phyloP scores from a whole-genome alignment of 2,113 vertebrate species.

The Romanogobio albipinnatus region DNA sequence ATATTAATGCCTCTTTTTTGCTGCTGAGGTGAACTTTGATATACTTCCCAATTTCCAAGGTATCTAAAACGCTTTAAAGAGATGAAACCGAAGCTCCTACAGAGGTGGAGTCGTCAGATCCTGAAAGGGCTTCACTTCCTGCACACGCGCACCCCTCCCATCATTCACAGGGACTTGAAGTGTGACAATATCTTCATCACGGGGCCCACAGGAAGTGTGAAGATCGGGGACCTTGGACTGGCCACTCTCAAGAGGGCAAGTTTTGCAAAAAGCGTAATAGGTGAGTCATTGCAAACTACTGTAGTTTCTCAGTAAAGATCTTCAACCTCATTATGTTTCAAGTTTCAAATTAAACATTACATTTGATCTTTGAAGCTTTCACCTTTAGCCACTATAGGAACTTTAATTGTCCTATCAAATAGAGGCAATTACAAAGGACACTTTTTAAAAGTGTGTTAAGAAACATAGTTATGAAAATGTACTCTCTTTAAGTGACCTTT shows the following conservation, averaged over 20 bases:
- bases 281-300: conserved; percentile 63
- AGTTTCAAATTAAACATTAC: neutral
- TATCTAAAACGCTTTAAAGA: conserved; percentile 96
- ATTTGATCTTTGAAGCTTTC: neutral
- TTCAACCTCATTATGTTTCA: neutral
- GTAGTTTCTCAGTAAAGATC: neutral
- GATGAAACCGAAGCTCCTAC: conserved; percentile 96
- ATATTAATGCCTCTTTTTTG: no score
- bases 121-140: conserved; percentile 95
- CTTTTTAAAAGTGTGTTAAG: no score
- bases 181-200: conserved; percentile 99
- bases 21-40: neutral
- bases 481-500: no score
- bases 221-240: conserved; percentile 95
- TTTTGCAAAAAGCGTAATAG: conserved; percentile 98
- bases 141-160: conserved; percentile 93
- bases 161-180: conserved; percentile 97
- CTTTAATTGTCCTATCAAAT: no score
- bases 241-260: conserved; percentile 96
- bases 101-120: conserved; percentile 97
- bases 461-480: no score
- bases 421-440: no score
- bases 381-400: neutral
- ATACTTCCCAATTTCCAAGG: conserved; percentile 67
- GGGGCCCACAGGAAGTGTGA: conserved; percentile 92